Evolutionary conservation across 2,888 invertebrate genomes (phyloP).

Genomic region (Hirtodrosophila alboralis): DNA sequence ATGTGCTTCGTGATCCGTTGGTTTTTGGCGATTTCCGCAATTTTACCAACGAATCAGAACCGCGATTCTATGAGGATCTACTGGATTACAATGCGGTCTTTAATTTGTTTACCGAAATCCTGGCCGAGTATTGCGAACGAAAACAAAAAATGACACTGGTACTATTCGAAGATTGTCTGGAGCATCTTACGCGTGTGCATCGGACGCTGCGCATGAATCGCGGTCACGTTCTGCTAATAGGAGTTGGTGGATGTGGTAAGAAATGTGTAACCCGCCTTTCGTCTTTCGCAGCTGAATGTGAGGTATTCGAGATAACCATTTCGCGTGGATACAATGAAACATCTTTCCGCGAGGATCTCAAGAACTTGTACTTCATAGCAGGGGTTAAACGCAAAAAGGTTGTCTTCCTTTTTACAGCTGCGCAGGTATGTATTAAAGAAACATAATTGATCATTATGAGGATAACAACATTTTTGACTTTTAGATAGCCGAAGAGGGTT

Average conservation of each 20-base stretch:
- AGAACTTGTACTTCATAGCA: conserved; percentile 89
- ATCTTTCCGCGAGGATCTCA: conserved; percentile 94
- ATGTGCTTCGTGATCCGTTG: conserved; percentile 91
- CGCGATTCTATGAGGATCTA: conserved; percentile 93
- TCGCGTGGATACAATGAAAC: conserved; percentile 94
- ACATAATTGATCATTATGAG: neutral
- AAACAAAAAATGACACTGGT: conserved; percentile 91
- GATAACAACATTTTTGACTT: neutral
- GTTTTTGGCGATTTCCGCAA: conserved; percentile 95
- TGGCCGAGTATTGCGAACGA: conserved; percentile 93
- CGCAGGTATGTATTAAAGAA: conserved; percentile 86
- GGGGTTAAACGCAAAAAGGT: conserved; percentile 92
- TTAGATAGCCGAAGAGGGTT: conserved; percentile 90
- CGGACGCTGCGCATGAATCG: conserved; percentile 91
- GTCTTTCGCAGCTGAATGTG: conserved; percentile 93
- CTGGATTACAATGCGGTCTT: conserved; percentile 95
- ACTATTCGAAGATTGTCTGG: conserved; percentile 95
- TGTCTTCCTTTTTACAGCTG: conserved; percentile 93
- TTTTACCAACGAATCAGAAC: conserved; percentile 91
- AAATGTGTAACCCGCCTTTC: conserved; percentile 91
- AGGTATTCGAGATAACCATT: conserved; percentile 92
- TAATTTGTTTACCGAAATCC: conserved; percentile 94
- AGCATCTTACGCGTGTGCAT: conserved; percentile 94
- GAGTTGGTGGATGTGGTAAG: conserved; percentile 96
- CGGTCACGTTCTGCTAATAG: conserved; percentile 93